Evolutionary conservation across 1,140 invertebrate genomes (phyloP).

Genomic region (Heliconius hermathena): DNA sequence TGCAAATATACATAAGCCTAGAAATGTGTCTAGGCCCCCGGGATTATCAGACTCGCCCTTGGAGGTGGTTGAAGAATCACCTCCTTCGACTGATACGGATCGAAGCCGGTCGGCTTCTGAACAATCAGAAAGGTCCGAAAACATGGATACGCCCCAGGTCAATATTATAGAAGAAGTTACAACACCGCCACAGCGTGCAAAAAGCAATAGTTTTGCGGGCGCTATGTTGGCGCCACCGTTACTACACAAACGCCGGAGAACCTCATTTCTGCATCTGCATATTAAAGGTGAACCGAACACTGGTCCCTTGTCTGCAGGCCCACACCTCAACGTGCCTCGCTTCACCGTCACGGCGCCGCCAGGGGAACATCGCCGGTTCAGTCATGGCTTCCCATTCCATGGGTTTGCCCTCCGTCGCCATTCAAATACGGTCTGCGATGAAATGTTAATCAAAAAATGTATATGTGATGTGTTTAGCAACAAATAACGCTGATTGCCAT

Average conservation of each 20-base stretch:
- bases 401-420: constrained; percentile 79
- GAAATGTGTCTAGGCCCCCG: constrained; percentile 77
- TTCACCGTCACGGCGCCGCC: constrained; percentile 79
- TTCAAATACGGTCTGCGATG: constrained; percentile 80
- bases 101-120: constrained; percentile 54
- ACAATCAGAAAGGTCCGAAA: constrained; percentile 47
- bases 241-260: constrained; percentile 61
- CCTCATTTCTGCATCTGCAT: constrained; percentile 73
- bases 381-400: constrained; percentile 78
- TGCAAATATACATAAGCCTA: constrained; percentile 76
- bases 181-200: constrained; percentile 54
- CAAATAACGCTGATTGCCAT: constrained; percentile 38
- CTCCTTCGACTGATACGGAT: constrained; percentile 63
- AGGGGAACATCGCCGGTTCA: constrained; percentile 74
- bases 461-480: constrained; percentile 45
- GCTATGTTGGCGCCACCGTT: constrained; percentile 59
- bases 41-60: constrained; percentile 46
- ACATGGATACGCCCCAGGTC: constrained; percentile 46
- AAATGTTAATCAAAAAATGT: constrained; percentile 31
- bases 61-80: constrained; percentile 63
- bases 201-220: constrained; percentile 78
- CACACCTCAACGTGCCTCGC: constrained; percentile 73
- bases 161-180: constrained; percentile 44
- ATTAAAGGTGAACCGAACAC: constrained; percentile 54
- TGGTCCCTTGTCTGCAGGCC: constrained; percentile 69